Base-by-base conservation (phyloP, 2,797 vertebrate genomes). In the Sebastes hopkinsi region DNA sequence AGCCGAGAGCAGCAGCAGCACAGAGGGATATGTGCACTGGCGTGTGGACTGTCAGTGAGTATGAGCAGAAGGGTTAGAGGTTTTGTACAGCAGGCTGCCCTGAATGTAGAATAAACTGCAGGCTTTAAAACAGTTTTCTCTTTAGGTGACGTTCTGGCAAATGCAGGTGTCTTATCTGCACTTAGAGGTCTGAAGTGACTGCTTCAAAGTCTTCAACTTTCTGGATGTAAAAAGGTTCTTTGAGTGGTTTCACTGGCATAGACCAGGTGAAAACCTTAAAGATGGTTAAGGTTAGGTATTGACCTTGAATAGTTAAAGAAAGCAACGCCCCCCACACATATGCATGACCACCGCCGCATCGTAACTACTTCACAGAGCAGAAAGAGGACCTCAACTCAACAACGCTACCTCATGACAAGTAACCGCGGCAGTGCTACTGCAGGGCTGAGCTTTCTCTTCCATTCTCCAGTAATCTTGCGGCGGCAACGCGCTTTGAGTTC, bases 1-100 rank as follows among this genome's bases (percentile, higher is more conserved):
- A 88, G 87, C 75, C 16, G 75, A 71, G 81, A 85, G 81, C 85
- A 84, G 86, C 79, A 67, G 82, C 76, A 67, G 82, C 85, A 22
- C 85, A 56, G 79, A 75, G 80, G 85, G 84, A 89, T 87, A 70
- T 86, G 86, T 46, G 82, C 85, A 69, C 74, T 83, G 86, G 67
- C 27, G 82, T 89, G 89, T 88, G 82, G 75, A 84, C 87, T 84
- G 80, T 88, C 85, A 81, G 82, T 23, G 66, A 85, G 87, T 77
- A 75, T 75, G 87, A 86, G 88, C 72, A 81, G 74, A 82, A 56
- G 80, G 81, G 68, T 85, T 75, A 67, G 81, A 81, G 86, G 83
- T 76, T 90, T 84, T 72, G 22, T 71, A 25, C 68, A 65, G 84
- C 56, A 2, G 72, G 56, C 84, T 83, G 72, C 73, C 82, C 60